Conservation (phyloP, 2,888 invertebrate genomes). For the Drosophila demipolita region DNA sequence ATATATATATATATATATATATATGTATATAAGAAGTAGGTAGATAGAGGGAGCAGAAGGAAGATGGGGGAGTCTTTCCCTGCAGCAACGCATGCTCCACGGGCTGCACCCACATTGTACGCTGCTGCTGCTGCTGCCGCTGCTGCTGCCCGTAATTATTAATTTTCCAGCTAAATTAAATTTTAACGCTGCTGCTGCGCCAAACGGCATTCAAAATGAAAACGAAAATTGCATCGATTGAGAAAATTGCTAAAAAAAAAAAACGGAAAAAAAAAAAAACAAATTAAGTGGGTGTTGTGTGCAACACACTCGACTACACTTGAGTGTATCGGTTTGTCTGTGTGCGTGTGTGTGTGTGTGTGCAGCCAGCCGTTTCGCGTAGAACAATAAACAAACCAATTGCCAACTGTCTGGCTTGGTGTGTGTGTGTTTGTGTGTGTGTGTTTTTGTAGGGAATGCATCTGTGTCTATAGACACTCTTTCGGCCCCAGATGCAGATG, state of each 20-base stretch:
- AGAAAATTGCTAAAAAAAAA: conserved; percentile 59
- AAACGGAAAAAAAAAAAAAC: conserved; percentile 45
- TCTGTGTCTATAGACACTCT: neutral
- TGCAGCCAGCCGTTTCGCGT: conserved; percentile 42
- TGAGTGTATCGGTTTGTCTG: conserved; percentile 6
- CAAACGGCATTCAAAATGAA: conserved; percentile 64
- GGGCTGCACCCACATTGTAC: conserved; percentile 75
- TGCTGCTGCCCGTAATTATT: conserved; percentile 68
- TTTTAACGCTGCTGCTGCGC: conserved; percentile 62
- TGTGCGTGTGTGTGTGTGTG: conserved; percentile 18
- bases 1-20: neutral
- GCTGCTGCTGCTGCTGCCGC: conserved; percentile 43
- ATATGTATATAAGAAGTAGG: neutral
- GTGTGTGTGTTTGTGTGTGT: conserved; percentile 1
- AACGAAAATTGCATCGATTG: conserved; percentile 75
- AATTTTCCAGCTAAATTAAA: conserved; percentile 79
- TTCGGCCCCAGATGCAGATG: conserved; percentile 7
- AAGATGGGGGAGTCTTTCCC: conserved; percentile 21
- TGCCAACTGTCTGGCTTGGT: conserved; percentile 27
- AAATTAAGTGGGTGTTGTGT: conserved; percentile 16
- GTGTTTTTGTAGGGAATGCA: conserved; percentile 9
- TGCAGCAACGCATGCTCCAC: conserved; percentile 53
- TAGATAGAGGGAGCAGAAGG: neutral
- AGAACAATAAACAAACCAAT: conserved; percentile 63
- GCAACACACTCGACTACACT: conserved; percentile 6